Percentiles rank a stretch among this genome's conserved stretches.
phyloP scores from a whole-genome alignment of 2,113 vertebrate species.

The Sylvietta virens region DNA sequence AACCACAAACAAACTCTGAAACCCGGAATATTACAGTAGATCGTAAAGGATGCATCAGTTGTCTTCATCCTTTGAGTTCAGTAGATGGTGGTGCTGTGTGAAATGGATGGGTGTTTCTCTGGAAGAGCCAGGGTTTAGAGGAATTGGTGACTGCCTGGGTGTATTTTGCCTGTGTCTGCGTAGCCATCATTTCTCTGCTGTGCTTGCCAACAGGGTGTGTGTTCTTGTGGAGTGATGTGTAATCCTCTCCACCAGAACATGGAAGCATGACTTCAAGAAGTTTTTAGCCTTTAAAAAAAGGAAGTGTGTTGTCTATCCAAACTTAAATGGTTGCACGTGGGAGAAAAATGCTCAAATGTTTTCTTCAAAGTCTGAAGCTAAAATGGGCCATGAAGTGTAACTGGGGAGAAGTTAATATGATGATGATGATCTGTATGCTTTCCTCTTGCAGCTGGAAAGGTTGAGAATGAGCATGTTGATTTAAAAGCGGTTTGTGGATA shows the following conservation, averaged over 20 bases:
- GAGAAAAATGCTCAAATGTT: conserved; percentile 11
- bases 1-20: background rate
- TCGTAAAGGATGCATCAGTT: background rate
- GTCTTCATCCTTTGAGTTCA: background rate
- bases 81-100: background rate
- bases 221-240: conserved; percentile 36
- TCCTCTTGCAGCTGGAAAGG: background rate
- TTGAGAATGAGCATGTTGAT: background rate
- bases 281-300: conserved; percentile 17
- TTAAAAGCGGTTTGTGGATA: background rate
- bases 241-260: conserved; percentile 49
- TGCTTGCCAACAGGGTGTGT: conserved; percentile 56
- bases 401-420: background rate
- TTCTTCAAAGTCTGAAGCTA: conserved; percentile 11
- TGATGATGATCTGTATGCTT: background rate
- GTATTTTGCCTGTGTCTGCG: background rate
- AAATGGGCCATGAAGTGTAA: background rate
- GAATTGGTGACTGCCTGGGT: conserved; percentile 4
- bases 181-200: background rate
- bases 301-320: background rate
- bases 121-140: background rate
- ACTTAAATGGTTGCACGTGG: conserved; percentile 34
- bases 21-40: background rate
- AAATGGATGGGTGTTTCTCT: background rate
- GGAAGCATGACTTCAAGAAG: conserved; percentile 26